Evolutionary conservation across 2,888 invertebrate genomes (phyloP), one percentile per base, ranked within the genome.

Genomic region (Acanthopleura granulata): DNA sequence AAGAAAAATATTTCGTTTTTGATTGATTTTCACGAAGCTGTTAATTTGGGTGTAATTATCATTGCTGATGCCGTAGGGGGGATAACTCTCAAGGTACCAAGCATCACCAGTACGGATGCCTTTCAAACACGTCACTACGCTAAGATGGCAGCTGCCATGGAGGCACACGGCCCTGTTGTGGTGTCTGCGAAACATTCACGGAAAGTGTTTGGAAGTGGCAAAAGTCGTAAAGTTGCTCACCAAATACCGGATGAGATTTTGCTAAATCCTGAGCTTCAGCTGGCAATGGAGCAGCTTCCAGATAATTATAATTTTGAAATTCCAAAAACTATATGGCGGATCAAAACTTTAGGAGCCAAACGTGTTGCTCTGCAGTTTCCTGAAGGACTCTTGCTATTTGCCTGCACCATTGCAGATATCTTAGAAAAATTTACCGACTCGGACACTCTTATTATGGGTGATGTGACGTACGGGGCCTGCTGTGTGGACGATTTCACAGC

Each of bases 391-490:
- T 92, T 98, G 27, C 93, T 99, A 92, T 99, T 95, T 91, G 94
- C 99, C 0, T 96, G 97, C 78, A 94, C 96, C 1, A 94, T 99
- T 77, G 94, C 96, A 80, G 98, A 99, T 89, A 97, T 99, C 79
- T 94, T 98, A 83, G 95, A 96, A 90, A 88, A 90, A 74, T 97
- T 97, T 88, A 96, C 97, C 0, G 93, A 93, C 51, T 96, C 96
- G 1, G 97, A 98, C 84, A 95, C 95, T 0, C 93, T 99, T 72
- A 97, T 99, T 79, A 97, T 99, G 97, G 99, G 97, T 12, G 99
- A 99, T 91, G 98, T 99, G 22, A 99, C 99, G 0, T 99, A 99
- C 88, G 99, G 99, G 57, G 99, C 99, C 0, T 99, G 99, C 90
- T 99, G 99, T 90, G 94, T 99, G 16, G 99, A 99, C 89, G 99